phyloP scores from a whole-genome alignment of 92 coral and sea anemone genomes.

The Diadumene lineata region DNA sequence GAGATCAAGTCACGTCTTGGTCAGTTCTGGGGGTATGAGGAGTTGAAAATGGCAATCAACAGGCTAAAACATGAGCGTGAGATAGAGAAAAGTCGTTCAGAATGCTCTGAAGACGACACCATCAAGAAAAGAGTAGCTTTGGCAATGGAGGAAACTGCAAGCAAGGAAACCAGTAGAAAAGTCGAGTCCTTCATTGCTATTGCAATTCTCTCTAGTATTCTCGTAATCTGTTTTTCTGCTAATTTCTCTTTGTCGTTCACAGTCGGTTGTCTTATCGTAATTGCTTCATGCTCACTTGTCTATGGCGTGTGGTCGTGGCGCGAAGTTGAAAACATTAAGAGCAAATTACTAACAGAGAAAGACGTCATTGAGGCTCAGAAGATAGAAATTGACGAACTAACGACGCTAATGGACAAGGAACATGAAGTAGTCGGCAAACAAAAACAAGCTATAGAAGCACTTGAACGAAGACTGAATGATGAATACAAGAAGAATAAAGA shows the following conservation, averaged over 20 bases:
- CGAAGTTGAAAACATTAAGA: constrained; percentile 26
- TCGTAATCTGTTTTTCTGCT: constrained; percentile 23
- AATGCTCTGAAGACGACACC: neutral
- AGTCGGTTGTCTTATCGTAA: constrained; percentile 15
- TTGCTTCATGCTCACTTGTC: constrained; percentile 36
- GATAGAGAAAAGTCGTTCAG: constrained; percentile 24
- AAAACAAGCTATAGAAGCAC: constrained; percentile 63
- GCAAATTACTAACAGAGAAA: constrained; percentile 32
- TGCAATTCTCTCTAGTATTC: constrained; percentile 13
- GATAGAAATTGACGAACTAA: constrained; percentile 61
- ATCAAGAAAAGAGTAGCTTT: constrained; percentile 22
- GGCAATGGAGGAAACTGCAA: constrained; percentile 20
- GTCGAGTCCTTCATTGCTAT: constrained; percentile 15
- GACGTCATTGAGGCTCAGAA: constrained; percentile 37
- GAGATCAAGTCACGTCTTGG: constrained; percentile 38
- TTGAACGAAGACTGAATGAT: constrained; percentile 61
- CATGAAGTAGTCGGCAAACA: constrained; percentile 66
- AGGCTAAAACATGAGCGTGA: constrained; percentile 53
- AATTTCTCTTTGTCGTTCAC: constrained; percentile 29
- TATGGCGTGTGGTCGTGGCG: constrained; percentile 34
- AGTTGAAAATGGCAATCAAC: constrained; percentile 53
- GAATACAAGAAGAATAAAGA: constrained; percentile 65
- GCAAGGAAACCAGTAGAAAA: constrained; percentile 22
- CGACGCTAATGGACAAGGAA: constrained; percentile 59
- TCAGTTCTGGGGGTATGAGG: constrained; percentile 56